Evolutionary conservation across 2,888 invertebrate genomes (phyloP), one percentile per base, ranked within the genome.

Genomic region (Petrolisthes manimaculis): DNA sequence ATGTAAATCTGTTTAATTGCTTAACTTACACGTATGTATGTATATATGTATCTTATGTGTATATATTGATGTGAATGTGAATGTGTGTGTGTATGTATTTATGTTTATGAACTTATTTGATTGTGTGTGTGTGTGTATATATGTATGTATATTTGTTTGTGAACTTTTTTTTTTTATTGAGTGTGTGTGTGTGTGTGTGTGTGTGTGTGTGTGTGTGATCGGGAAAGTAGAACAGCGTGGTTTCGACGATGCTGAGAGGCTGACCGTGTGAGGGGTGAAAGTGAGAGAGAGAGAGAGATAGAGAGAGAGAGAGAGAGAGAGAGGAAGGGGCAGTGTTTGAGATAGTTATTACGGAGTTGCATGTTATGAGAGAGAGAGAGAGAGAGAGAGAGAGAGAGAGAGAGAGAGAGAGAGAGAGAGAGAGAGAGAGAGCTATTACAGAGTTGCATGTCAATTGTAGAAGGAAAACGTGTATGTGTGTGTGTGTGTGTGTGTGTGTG

Each of bases 181-280:
- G 6, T 71, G 71, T 71, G 71, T 71, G 24, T 18, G 77, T 77
- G 74, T 53, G 53, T 53, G 54, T n/a, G 8, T 53, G 80, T 53
- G 54, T 53, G 24, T 53, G n/a, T 55, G 80, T 80, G 80, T 53
- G 80, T 53, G 80, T 80, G 80, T 79, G 53, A 5, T 53, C 14
- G 54, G 14, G 79, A 6, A 12, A 21, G n/a, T 6, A 6, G 9
- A 14, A 8, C 9, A 12, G 67, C 5, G 24, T 75, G 18, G 14
- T 24, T 24, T 4, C 37, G 24, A 75, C 12, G n/a, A 18, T n/a
- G 18, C 75, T 78, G 51, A 82, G 51, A 51, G 82, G 51, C 18
- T 24, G 83, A 83, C 74, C n/a, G 83, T 74, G 83, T 74, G 83
- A 83, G 83, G 54, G 83, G 83, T 74, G 83, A 83, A 74, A 74